Conservation (phyloP, 2,113 vertebrate genomes). For the Vimba vimba region DNA sequence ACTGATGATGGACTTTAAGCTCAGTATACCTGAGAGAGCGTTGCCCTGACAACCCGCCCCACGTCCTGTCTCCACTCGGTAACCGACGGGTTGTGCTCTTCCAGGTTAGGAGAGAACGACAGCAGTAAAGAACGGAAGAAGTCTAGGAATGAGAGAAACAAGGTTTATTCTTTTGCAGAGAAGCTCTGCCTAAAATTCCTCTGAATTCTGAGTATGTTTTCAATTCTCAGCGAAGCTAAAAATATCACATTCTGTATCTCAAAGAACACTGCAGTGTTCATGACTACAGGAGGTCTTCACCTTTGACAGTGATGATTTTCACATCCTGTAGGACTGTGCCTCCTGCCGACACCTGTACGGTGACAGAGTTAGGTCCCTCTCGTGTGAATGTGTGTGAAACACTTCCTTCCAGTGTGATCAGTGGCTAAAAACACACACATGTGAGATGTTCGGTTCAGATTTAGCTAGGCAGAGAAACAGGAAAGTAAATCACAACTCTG, state of each 20-base stretch:
- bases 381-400: slow-evolving; percentile 81
- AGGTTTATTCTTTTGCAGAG: background rate
- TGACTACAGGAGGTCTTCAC: slow-evolving; percentile 69
- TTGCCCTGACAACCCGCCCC: slow-evolving; percentile 87
- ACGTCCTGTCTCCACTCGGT: slow-evolving; percentile 95
- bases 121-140: slow-evolving; percentile 92
- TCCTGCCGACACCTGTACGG: slow-evolving; percentile 90
- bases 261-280: background rate
- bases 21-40: slow-evolving; percentile 84
- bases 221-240: background rate
- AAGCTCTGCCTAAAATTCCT: background rate
- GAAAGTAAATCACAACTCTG: slow-evolving; percentile 9
- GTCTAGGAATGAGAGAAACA: slow-evolving; percentile 71
- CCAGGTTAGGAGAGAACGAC: slow-evolving; percentile 93
- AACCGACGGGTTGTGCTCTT: slow-evolving; percentile 95
- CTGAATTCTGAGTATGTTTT: background rate
- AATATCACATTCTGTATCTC: slow-evolving; percentile 1
- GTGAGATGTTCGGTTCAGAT: background rate
- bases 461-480: background rate
- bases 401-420: slow-evolving; percentile 93
- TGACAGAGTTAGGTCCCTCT: slow-evolving; percentile 87
- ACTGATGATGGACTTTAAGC: slow-evolving; percentile 50
- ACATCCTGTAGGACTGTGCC: slow-evolving; percentile 88
- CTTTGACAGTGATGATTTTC: slow-evolving; percentile 88
- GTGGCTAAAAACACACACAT: slow-evolving; percentile 78